Evolutionary conservation across 2,113 vertebrate species (phyloP).

Genomic region (Anthoscopus minutus): DNA sequence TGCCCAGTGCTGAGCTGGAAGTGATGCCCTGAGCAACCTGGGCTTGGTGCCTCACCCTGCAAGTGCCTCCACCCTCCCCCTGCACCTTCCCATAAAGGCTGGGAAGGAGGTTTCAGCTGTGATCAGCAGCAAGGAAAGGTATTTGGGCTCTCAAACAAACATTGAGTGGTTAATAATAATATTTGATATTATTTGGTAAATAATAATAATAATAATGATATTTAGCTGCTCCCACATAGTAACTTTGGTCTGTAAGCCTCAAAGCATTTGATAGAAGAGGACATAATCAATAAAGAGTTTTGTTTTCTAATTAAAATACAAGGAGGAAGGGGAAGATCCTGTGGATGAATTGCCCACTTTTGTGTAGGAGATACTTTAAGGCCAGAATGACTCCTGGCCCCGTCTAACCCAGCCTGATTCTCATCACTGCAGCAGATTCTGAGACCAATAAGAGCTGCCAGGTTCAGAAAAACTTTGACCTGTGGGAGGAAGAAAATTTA

Average conservation of each 20-base stretch:
- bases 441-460: background rate
- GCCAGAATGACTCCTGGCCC: constrained; percentile 22
- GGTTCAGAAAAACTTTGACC: background rate
- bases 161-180: background rate
- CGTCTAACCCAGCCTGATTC: background rate
- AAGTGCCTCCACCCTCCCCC: background rate
- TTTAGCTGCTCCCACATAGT: background rate
- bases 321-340: background rate
- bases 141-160: background rate
- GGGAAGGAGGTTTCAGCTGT: background rate
- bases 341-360: background rate
- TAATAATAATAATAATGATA: too few relatives aligned
- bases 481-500: constrained; percentile 33
- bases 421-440: constrained; percentile 35
- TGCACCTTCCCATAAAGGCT: background rate
- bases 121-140: background rate
- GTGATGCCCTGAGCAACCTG: background rate
- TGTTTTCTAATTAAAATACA: background rate
- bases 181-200: too few relatives aligned
- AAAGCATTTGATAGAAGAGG: background rate
- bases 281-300: background rate
- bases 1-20: background rate
- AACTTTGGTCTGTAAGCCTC: background rate
- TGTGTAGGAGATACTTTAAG: background rate
- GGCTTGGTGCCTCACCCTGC: rapidly evolving